Conservation (phyloP, 2,888 invertebrate species). For the Camponotus fellah region DNA sequence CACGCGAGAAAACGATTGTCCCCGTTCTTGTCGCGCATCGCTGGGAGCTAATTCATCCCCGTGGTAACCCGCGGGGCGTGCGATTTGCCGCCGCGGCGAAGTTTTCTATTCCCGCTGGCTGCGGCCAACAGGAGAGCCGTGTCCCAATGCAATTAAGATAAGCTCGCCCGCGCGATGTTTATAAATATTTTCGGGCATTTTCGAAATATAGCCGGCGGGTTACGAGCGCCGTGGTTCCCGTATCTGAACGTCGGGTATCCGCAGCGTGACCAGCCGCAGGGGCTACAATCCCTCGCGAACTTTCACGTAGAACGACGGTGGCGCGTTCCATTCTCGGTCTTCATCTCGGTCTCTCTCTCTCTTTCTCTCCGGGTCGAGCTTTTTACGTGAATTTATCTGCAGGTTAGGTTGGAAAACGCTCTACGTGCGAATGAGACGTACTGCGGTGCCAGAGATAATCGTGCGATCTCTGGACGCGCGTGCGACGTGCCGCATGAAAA, state of each 20-base stretch:
- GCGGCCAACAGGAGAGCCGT: slow-evolving; percentile 65
- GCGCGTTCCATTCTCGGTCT: slow-evolving; percentile 31
- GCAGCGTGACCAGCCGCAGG: slow-evolving; percentile 72
- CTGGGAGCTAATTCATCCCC: slow-evolving; percentile 70
- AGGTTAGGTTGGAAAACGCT: slow-evolving; percentile 58
- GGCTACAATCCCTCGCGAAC: slow-evolving; percentile 69
- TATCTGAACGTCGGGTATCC: slow-evolving; percentile 74
- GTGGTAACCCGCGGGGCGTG: slow-evolving; percentile 57
- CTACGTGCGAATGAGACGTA: slow-evolving; percentile 71
- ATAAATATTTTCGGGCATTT: slow-evolving; percentile 74
- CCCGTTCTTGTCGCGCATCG: slow-evolving; percentile 69
- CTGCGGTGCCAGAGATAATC: slow-evolving; percentile 71
- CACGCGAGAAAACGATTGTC: slow-evolving; percentile 51
- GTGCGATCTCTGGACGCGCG: slow-evolving; percentile 62
- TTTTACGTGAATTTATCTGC: slow-evolving; percentile 59
- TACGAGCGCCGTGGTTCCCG: slow-evolving; percentile 57
- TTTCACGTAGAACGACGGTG: slow-evolving; percentile 61
- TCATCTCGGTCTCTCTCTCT: background rate
- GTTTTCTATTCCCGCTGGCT: slow-evolving; percentile 73
- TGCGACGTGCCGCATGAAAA: slow-evolving; percentile 76
- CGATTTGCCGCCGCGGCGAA: slow-evolving; percentile 64
- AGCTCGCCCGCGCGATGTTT: slow-evolving; percentile 75
- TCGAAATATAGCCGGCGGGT: slow-evolving; percentile 32
- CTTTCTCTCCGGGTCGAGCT: slow-evolving; percentile 36
- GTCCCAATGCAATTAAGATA: slow-evolving; percentile 81